These are phyloP conservation scores for Antheraea pernyi DNA, from an alignment of 1,140 invertebrate genomes.

Conservation along the genomic window DNA sequence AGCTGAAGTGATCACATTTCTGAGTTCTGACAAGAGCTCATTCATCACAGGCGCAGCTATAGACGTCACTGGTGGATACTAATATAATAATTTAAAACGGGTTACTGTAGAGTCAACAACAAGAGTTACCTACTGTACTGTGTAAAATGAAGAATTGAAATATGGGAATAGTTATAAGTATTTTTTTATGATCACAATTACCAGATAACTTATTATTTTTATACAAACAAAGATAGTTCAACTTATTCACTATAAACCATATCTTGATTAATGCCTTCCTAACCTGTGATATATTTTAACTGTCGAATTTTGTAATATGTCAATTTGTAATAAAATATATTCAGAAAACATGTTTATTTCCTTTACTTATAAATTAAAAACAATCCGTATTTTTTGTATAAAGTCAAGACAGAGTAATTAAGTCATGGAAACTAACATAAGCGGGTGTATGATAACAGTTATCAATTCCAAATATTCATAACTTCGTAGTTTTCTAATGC, in stretches of 20 bases:
- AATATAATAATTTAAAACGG: neutral
- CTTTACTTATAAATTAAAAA: no score
- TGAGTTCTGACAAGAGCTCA: constrained; percentile 90
- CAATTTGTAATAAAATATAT: neutral
- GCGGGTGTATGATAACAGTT: no score
- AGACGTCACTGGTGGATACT: constrained; percentile 87
- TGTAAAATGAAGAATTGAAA: neutral
- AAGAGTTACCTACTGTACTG: neutral
- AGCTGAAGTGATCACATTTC: constrained; percentile 91
- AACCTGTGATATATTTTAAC: constrained; percentile 21
- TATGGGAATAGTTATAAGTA: neutral
- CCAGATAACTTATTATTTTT: no score
- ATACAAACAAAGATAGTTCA: no score
- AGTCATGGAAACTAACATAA: no score
- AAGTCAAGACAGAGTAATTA: no score
- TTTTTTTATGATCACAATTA: no score
- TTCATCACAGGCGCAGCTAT: constrained; percentile 91
- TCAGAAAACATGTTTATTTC: no score
- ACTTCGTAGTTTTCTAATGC: no score
- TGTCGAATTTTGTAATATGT: neutral
- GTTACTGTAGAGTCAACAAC: neutral
- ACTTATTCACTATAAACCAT: neutral
- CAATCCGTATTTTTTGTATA: no score
- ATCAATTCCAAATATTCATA: no score
- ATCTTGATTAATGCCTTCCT: constrained; percentile 7